Evolutionary conservation across 2,888 invertebrate species (phyloP).

Genomic region (Drosophila kanekoi): DNA sequence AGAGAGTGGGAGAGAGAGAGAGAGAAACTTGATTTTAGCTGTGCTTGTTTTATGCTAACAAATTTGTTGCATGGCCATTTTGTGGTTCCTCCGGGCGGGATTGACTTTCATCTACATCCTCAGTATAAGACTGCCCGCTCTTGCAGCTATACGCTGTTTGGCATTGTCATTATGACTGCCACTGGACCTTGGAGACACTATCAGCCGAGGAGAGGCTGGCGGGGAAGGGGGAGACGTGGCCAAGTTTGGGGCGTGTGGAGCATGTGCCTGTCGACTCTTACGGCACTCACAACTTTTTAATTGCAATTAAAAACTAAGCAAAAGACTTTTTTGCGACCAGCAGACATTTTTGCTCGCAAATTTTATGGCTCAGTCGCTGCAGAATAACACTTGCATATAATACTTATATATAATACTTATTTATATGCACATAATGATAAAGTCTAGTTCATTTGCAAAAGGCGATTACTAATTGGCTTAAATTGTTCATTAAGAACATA

Average conservation of each 20-base stretch:
- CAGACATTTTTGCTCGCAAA: conserved; percentile 16
- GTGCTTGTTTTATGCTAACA: conserved; percentile 58
- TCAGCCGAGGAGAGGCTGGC: conserved; percentile 2
- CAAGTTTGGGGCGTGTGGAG: neutral
- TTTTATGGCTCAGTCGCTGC: neutral
- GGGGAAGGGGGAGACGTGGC: too few species aligned
- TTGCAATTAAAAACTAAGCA: conserved; percentile 75
- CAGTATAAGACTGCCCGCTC: neutral
- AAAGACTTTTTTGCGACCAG: conserved; percentile 46
- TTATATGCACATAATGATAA: neutral
- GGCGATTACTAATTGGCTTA: neutral
- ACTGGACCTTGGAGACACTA: conserved; percentile 60
- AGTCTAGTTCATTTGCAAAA: neutral
- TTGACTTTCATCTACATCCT: conserved; percentile 26
- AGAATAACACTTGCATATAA: too few species aligned
- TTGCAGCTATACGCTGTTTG: conserved; percentile 15
- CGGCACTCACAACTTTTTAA: conserved; percentile 69
- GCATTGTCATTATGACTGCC: conserved; percentile 70
- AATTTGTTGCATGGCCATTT: conserved; percentile 75
- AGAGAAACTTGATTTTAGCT: conserved; percentile 23
- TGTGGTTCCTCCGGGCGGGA: conserved; percentile 52
- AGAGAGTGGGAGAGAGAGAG: neutral
- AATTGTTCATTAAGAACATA: too few species aligned
- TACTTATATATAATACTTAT: neutral
- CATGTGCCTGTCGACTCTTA: conserved; percentile 36